These are phyloP conservation scores for Clistopyga incitator DNA, from an alignment of 2,888 invertebrate species.

Conservation along the genomic window DNA sequence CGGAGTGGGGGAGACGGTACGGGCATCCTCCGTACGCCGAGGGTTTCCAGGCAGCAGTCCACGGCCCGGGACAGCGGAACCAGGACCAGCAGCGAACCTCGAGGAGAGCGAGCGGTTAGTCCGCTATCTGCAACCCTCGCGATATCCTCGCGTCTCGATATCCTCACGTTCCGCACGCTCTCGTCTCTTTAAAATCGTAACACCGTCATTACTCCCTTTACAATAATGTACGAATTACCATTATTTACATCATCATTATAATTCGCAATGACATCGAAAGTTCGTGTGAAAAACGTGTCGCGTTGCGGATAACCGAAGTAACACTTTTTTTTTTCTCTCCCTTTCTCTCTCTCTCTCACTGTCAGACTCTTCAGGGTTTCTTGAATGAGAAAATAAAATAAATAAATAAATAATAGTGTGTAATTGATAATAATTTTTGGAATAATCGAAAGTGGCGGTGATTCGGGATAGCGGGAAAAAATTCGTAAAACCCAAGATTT, in stretches of 20 bases:
- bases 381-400: no score
- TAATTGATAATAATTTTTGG: neutral
- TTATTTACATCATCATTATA: neutral
- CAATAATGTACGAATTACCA: slow-evolving; percentile 2
- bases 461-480: neutral
- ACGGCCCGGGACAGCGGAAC: slow-evolving; percentile 82
- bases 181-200: neutral
- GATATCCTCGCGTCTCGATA: slow-evolving; percentile 1
- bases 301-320: no score
- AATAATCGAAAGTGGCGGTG: slow-evolving; percentile 3
- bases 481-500: slow-evolving; percentile 7
- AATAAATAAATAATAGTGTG: neutral
- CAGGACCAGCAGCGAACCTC: slow-evolving; percentile 78
- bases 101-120: slow-evolving; percentile 40
- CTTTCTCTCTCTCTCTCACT: no score
- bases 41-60: slow-evolving; percentile 82
- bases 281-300: slow-evolving; percentile 16
- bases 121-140: neutral
- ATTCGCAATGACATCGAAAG: slow-evolving; percentile 19
- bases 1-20: slow-evolving; percentile 71
- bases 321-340: no score
- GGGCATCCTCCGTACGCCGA: slow-evolving; percentile 79
- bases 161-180: neutral
- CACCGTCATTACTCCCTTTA: neutral
- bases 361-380: no score